These are phyloP conservation scores for Gymnoscelis rufifasciata DNA, from an alignment of 2,888 invertebrate species.

Conservation along the genomic window DNA sequence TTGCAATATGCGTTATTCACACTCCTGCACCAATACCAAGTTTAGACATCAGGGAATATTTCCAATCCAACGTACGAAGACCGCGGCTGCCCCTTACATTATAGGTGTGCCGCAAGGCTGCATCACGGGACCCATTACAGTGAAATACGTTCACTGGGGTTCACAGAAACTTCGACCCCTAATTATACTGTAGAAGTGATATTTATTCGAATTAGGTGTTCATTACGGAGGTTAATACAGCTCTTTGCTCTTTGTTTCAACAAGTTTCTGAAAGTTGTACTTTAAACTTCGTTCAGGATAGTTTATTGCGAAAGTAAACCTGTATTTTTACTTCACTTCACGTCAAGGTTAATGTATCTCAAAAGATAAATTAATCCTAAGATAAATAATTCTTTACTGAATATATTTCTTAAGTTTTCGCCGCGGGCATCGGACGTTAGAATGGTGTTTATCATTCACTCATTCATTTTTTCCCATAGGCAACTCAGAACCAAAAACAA, in stretches of 20 bases:
- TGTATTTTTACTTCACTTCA: too few relatives aligned
- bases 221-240: conserved; percentile 23
- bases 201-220: conserved; percentile 44
- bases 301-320: conserved; percentile 1
- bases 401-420: too few relatives aligned
- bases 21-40: too few relatives aligned
- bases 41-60: not conserved
- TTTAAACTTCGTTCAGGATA: not conserved
- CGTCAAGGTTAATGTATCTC: too few relatives aligned
- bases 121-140: conserved; percentile 42
- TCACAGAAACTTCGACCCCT: conserved; percentile 36
- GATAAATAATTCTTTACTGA: too few relatives aligned
- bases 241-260: conserved; percentile 1
- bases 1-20: too few relatives aligned
- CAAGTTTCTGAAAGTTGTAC: conserved; percentile 2
- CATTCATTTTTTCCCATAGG: too few relatives aligned
- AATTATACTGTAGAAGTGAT: conserved; percentile 56
- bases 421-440: too few relatives aligned
- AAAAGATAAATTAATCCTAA: too few relatives aligned
- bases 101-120: conserved; percentile 30
- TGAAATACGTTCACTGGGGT: conserved; percentile 43
- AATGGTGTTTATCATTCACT: too few relatives aligned
- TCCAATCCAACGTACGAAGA: conserved; percentile 22
- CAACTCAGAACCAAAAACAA: too few relatives aligned
- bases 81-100: conserved; percentile 28